A percentile compares a stretch with the other conserved stretches of the same genome.
Conservation (phyloP, 2,113 vertebrate species). For the Cyanistes caeruleus region DNA sequence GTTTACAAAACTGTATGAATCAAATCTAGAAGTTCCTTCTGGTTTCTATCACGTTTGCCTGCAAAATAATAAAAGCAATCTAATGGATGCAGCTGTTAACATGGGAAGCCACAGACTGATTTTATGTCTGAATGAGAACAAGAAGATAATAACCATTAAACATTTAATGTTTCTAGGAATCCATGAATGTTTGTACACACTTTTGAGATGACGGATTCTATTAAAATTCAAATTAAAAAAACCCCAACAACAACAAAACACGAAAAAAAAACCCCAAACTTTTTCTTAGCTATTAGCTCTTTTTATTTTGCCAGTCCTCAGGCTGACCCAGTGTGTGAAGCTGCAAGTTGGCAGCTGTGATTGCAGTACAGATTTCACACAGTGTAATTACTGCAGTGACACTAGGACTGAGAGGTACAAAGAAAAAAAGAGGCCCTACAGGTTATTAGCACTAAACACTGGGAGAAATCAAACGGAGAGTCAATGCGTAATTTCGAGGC, state of each 20-base stretch:
- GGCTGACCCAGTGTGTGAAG: conserved; percentile 82
- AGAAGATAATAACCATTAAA: conserved; percentile 14
- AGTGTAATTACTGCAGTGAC: conserved; percentile 94
- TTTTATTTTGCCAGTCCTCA: conserved; percentile 71
- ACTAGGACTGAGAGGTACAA: conserved; percentile 89
- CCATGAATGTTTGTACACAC: conserved; percentile 70
- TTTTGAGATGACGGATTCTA: conserved; percentile 66
- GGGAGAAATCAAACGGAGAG: conserved; percentile 89
- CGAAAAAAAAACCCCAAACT: neutral
- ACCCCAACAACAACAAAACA: neutral
- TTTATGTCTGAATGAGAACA: conserved; percentile 5
- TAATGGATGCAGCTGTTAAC: neutral
- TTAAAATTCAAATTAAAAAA: conserved; percentile 67
- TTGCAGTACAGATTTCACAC: conserved; percentile 94
- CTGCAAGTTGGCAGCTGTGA: conserved; percentile 91
- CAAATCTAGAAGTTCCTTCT: neutral
- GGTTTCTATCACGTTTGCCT: neutral
- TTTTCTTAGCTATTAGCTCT: conserved; percentile 71
- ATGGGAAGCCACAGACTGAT: neutral
- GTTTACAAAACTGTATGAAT: neutral
- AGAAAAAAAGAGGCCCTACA: conserved; percentile 88
- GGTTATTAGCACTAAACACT: conserved; percentile 97
- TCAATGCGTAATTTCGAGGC: conserved; percentile 93
- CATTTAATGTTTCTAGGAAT: conserved; percentile 40
- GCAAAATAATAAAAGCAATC: neutral